A percentile compares a stretch with the other conserved stretches of the same genome.
These are phyloP conservation scores for Chrysotoxum bicinctum DNA, from an alignment of 2,888 invertebrate species.

Conservation along the genomic window DNA sequence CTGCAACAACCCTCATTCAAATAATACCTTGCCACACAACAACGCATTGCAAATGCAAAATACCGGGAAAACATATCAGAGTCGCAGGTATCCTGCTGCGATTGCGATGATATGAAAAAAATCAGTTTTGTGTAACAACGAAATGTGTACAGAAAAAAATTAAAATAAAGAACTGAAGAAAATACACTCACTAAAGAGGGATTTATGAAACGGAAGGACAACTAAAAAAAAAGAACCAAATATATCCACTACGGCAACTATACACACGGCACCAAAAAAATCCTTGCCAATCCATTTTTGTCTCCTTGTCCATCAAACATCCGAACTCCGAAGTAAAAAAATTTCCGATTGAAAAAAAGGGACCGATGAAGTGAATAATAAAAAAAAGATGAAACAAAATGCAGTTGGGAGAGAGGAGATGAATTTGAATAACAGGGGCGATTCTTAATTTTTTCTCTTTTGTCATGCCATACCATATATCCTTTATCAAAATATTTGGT, in stretches of 20 bases:
- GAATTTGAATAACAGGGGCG: conserved; percentile 65
- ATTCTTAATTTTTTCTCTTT: not conserved
- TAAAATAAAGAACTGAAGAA: conserved; percentile 15
- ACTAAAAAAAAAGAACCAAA: conserved; percentile 34
- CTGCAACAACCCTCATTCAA: conserved; percentile 67
- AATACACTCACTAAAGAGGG: conserved; percentile 45
- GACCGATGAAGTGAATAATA: conserved; percentile 51
- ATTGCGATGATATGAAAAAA: conserved; percentile 48
- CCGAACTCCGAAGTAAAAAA: conserved; percentile 14
- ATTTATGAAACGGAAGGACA: conserved; percentile 59
- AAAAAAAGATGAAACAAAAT: conserved; percentile 53
- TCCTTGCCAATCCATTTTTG: conserved; percentile 69
- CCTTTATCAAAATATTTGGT: conserved; percentile 55
- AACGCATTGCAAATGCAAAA: conserved; percentile 60
- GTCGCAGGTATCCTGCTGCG: conserved; percentile 69
- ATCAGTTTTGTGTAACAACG: conserved; percentile 31
- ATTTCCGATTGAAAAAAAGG: conserved; percentile 54
- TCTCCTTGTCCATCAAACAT: conserved; percentile 58
- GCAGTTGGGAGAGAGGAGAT: conserved; percentile 59
- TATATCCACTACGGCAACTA: conserved; percentile 49
- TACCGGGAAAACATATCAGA: conserved; percentile 54
- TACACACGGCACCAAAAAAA: conserved; percentile 38
- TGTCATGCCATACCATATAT: conserved; percentile 14
- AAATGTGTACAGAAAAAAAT: conserved; percentile 21
- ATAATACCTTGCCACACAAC: conserved; percentile 15